Conservation (phyloP, 2,888 invertebrate genomes). For the Chelonus formosanus region DNA sequence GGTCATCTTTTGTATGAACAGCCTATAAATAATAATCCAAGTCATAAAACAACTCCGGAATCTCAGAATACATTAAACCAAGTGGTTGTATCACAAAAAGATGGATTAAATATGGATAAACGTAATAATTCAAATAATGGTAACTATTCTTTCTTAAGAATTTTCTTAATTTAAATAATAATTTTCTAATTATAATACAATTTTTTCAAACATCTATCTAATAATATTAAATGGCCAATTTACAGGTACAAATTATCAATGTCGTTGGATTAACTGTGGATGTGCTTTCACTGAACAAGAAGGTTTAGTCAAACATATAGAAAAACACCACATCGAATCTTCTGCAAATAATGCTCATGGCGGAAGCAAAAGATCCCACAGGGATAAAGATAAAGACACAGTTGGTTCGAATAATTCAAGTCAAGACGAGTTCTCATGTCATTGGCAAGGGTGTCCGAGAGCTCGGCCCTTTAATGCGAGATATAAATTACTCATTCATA, state of each 20-base stretch:
- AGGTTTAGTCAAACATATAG: constrained; percentile 83
- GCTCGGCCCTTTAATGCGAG: constrained; percentile 95
- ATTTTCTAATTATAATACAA: no score
- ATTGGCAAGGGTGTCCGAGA: constrained; percentile 92
- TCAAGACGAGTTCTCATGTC: constrained; percentile 86
- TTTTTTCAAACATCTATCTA: no score
- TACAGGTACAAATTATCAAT: constrained; percentile 65
- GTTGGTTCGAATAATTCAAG: constrained; percentile 27
- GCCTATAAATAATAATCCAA: constrained; percentile 24
- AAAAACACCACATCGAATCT: constrained; percentile 84
- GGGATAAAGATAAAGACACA: constrained; percentile 48
- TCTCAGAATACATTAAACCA: constrained; percentile 56
- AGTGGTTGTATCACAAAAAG: constrained; percentile 64
- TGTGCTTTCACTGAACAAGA: constrained; percentile 81
- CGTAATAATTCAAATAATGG: constrained; percentile 33
- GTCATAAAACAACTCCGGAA: constrained; percentile 31
- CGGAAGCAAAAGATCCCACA: constrained; percentile 50
- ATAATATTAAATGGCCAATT: not conserved
- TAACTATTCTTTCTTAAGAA: constrained; percentile 20
- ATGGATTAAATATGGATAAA: constrained; percentile 51
- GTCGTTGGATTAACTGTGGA: constrained; percentile 89
- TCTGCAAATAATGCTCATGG: constrained; percentile 54
- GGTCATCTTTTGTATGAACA: constrained; percentile 57
- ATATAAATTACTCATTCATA: constrained; percentile 95
- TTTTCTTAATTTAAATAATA: not conserved